Evolutionary conservation across 2,888 invertebrate species (phyloP), one percentile per base, ranked within the genome.

Genomic region (Charanyca ferruginea): DNA sequence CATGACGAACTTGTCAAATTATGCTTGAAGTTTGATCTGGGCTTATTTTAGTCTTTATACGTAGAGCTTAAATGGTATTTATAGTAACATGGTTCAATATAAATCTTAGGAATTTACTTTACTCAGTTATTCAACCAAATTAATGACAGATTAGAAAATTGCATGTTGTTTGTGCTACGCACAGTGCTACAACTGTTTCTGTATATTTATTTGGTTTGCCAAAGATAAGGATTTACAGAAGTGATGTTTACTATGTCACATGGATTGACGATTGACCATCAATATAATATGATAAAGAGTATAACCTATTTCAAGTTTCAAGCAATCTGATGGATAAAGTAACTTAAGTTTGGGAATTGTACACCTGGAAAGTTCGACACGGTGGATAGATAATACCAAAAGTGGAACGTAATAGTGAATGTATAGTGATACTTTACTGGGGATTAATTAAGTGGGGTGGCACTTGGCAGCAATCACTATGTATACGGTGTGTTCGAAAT

Each of bases 401-500:
- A 70, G 47, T 74, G 25, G 47, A 61, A 60, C 45, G 59, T 62
- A 59, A 73, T 66, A 70, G 70, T 67, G 57, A 73, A 75, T 69
- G 62, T 75, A 78, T 68, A 70, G 73, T 63, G 35, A 69, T 69
- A 45, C 35, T 75, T 59, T 60, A 64, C 61, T 66, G 72, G 67
- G 69, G 62, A 74, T 79, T 83, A 79, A 83, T 82, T 79, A 79
- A 51, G 61, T 60, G 44, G 79, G 79, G 78, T 70, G 77, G 80
- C 73, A 73, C 73, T 73, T 73, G 73, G 66, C 59, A 73, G 79
- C 76, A 76, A 73, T 75, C 71, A 71, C 79, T 76, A 77, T 77
- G 80, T 83, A 81, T 79, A 73, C 73, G 77, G 81, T 79, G 70
- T 80, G 82, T 83, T 84, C 86, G 77, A 87, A 81, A 73, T 88